Evolutionary conservation across 2,113 vertebrate species (phyloP).

Genomic region (Baryphthengus martii): DNA sequence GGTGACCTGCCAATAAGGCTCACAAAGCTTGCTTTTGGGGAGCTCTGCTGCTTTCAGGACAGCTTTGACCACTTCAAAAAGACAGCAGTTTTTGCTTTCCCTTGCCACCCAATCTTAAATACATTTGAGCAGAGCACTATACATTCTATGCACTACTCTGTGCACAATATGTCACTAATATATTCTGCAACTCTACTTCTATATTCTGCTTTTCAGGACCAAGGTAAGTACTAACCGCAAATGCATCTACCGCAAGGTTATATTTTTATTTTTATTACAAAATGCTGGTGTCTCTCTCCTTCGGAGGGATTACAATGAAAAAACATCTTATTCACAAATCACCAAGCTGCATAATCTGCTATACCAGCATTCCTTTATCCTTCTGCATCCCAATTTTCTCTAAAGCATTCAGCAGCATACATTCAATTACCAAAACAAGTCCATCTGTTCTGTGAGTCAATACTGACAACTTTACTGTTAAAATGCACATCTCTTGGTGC

Average conservation of each 20-base stretch:
- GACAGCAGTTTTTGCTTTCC: neutral
- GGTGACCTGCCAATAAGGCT: neutral
- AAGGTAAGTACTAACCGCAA: neutral
- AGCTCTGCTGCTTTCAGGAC: neutral
- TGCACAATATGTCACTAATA: accelerated
- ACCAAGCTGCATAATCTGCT: neutral
- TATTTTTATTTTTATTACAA: neutral
- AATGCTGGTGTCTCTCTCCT: neutral
- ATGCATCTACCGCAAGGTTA: neutral
- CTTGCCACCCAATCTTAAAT: neutral
- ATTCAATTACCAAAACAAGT: slow-evolving; percentile 33
- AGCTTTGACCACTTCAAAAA: neutral
- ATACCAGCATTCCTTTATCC: neutral
- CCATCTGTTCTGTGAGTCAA: slow-evolving; percentile 34
- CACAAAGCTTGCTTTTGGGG: neutral
- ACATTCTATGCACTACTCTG: neutral
- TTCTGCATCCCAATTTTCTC: neutral
- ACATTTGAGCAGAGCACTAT: neutral
- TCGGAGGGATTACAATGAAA: neutral
- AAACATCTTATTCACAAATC: neutral
- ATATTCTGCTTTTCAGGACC: neutral
- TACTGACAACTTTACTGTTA: neutral
- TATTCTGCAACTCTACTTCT: neutral
- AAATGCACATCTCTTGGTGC: neutral
- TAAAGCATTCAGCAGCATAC: neutral